Base-by-base conservation (phyloP, 2,888 invertebrate species). In the Macaria notata region DNA sequence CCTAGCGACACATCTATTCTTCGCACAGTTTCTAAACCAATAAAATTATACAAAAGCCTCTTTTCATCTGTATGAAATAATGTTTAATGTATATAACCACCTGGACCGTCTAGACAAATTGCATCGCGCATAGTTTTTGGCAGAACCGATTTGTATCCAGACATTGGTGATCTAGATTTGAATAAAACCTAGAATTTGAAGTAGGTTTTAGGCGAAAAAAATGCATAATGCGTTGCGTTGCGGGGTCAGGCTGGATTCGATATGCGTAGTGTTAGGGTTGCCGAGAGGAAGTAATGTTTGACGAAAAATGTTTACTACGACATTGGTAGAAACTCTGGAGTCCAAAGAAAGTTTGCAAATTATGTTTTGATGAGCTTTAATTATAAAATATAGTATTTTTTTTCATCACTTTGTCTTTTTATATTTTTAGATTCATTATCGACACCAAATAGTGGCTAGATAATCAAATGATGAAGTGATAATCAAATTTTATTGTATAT, bases 31-130 rank as follows among this genome's bases (percentile, higher is more conserved):
- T 63, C 54, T 63, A 68, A 70, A 65, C 56, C 50, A 45, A 50
- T 57, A 54, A 36, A 36, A 52, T 57, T 31, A 39, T 39, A 29
- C 47, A 43, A 47, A 45, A 48, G n/a, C 41, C 36, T 45, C 53
- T 47, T 75, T 75, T 64, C 71, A 78, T 78, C 69, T 68, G 65
- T 73, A 68, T 66, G 70, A 83, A 77, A 70, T 76, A 60, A 89
- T 90, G 88, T 83, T 69, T 90, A 78, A 89, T 89, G 84, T 71
- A 90, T 88, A 76, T 71, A 76, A 83, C 80, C 90, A 90, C 86
- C 90, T 90, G 89, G 90, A 81, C 77, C 66, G 68, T 71, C 68
- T 68, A 78, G 87, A 90, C 78, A 88, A 83, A 90, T 90, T 87
- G 87, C 86, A 86, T 79, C 73, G 71, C 56, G 58, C 68, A 81